phyloP scores from a whole-genome alignment of 2,113 vertebrate species.

The Pavo muticus region DNA sequence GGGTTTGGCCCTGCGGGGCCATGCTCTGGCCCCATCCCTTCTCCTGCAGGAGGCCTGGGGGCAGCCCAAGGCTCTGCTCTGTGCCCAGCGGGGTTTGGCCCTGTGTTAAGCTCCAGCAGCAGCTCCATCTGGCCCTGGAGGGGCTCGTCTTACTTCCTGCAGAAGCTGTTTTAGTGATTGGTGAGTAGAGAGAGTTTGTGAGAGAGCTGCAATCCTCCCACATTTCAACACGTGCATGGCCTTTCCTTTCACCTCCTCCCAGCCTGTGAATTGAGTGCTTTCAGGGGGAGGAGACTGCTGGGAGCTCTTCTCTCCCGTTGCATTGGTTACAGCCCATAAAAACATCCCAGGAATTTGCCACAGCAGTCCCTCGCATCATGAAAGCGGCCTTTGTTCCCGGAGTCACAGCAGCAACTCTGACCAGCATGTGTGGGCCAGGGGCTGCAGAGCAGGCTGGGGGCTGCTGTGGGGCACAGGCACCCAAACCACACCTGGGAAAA shows the following conservation, averaged over 20 bases:
- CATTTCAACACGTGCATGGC: neutral
- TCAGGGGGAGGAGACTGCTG: slow-evolving; percentile 34
- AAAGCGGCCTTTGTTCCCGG: slow-evolving; percentile 41
- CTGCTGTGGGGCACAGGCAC: neutral
- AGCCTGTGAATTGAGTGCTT: slow-evolving; percentile 36
- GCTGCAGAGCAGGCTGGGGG: neutral
- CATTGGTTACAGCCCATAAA: slow-evolving; percentile 27
- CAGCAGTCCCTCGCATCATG: neutral
- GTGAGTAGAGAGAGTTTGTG: neutral
- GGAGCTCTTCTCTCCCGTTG: neutral
- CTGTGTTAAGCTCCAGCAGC: fast-evolving
- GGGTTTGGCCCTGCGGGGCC: neutral
- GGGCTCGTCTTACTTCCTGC: neutral
- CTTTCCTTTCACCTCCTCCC: slow-evolving; percentile 40
- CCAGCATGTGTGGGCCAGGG: neutral
- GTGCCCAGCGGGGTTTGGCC: neutral
- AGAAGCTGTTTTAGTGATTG: neutral
- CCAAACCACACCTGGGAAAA: neutral
- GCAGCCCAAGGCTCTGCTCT: neutral
- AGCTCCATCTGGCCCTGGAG: neutral
- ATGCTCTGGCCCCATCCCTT: fast-evolving
- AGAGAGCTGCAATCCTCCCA: neutral
- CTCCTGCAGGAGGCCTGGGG: no score
- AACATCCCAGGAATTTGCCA: slow-evolving; percentile 54
- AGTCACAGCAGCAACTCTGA: neutral